Conservation (phyloP, 1,140 invertebrate genomes). For the Polypedilum vanderplanki region DNA sequence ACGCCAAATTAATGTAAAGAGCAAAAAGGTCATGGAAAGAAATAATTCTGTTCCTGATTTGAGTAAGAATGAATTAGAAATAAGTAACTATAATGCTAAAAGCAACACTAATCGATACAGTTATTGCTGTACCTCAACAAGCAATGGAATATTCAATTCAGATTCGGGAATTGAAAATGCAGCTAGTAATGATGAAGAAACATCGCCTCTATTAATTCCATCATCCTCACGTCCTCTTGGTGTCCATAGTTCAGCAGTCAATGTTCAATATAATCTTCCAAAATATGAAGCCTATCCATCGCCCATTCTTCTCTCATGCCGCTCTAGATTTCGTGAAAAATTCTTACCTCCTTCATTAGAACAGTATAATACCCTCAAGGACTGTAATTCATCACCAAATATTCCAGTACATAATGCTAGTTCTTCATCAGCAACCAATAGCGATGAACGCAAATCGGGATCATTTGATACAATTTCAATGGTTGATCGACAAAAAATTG, state of each 20-base stretch:
- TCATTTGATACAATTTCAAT: not conserved
- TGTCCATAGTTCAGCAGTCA: not conserved
- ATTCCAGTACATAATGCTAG: constrained; percentile 36
- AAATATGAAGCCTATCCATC: constrained; percentile 19
- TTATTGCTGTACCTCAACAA: not conserved
- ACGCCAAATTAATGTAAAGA: not conserved
- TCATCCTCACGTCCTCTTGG: not conserved
- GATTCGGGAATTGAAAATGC: not conserved
- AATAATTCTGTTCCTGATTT: not conserved
- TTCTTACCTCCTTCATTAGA: constrained; percentile 37
- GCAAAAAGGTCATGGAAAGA: not conserved
- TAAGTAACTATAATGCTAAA: not conserved
- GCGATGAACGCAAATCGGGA: not conserved
- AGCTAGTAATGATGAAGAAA: not conserved
- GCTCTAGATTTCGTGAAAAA: constrained; percentile 40
- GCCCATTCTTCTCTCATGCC: constrained; percentile 34
- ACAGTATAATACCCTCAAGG: constrained; percentile 34
- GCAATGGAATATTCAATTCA: not conserved
- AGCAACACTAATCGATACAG: not conserved
- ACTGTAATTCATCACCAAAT: constrained; percentile 43
- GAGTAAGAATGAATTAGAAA: not conserved
- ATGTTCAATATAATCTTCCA: constrained; percentile 24
- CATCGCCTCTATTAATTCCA: not conserved
- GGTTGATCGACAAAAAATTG: not conserved
- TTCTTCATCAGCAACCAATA: not conserved